Evolutionary conservation across 2,113 vertebrate species (phyloP), one percentile per base, ranked within the genome.

Genomic region (Coracopsis vasa): DNA sequence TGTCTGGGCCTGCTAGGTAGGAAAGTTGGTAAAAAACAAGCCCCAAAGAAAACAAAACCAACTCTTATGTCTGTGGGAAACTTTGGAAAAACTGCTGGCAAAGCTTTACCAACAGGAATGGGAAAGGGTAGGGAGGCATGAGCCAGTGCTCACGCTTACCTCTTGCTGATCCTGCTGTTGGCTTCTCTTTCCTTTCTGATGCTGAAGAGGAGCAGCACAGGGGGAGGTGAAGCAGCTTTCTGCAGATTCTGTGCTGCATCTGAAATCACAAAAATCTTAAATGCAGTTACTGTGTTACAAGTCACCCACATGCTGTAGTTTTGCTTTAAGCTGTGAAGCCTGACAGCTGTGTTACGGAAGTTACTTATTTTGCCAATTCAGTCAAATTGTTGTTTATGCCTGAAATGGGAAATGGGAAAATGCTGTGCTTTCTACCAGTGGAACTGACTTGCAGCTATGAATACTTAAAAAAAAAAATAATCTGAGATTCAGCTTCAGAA

Each of bases 381-480:
- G 60, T 72, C 62, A 90, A 89, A 95, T 94, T 90, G 54, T 83
- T 96, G 77, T 96, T 97, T 93, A 71, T 65, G 91, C 16, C 35
- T 80, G 83, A 86, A 91, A 94, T 3, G 27, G 88, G 77, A 92
- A 95, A 87, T 80, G 62, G 70, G 60, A 85, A 94, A 89, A 87
- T 90, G 83, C 78, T 62, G 7, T 80, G 42, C 67, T 95, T 94
- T 87, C 77, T 86, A 24, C 28, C 69, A 61, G 79, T 87, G 64
- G 81, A 88, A 80, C 53, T 73, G 47, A 86, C 65, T 84, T 81
- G 44, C 69, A 93, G 70, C 47, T 88, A 81, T 77, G 80, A 94
- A 33, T 79, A 53, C 35, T 75, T 86, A 42, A 62, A 79, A 58
- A 88, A 74, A 77, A 44, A 67, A 56, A 9, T 13, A n/a, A 16